phyloP scores from a whole-genome alignment of 2,113 vertebrate species.

The Eubucco bourcierii region DNA sequence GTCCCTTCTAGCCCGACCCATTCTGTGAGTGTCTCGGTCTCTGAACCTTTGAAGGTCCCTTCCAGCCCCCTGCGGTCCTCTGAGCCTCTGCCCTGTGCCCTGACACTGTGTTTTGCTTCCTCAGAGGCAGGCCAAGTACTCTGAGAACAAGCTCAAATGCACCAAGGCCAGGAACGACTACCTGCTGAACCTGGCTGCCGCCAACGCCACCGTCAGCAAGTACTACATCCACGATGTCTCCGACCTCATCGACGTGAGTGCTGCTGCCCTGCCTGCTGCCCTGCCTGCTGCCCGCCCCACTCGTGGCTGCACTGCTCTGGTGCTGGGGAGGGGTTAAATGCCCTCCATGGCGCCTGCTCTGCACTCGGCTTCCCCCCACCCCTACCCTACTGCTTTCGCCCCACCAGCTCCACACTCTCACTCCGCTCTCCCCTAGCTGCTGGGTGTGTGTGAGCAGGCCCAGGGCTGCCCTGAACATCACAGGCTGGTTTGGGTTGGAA shows the following conservation, averaged over 20 bases:
- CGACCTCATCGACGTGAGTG: constrained; percentile 95
- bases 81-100: background rate
- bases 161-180: constrained; percentile 97
- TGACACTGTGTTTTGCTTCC: constrained; percentile 16
- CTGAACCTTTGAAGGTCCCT: too few relatives aligned
- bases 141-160: constrained; percentile 98
- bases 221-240: constrained; percentile 99
- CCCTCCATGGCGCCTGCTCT: background rate
- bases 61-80: too few relatives aligned
- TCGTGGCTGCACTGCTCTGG: background rate
- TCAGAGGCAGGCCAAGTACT: constrained; percentile 98
- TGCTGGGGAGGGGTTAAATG: background rate
- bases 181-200: constrained; percentile 92
- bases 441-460: background rate
- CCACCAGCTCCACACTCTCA: background rate
- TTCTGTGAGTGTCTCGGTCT: too few relatives aligned
- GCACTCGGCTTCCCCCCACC: too few relatives aligned
- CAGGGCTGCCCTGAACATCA: background rate
- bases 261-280: background rate
- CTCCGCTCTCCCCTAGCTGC: background rate
- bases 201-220: constrained; percentile 94
- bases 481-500: background rate
- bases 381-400: background rate
- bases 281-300: too few relatives aligned
- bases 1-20: too few relatives aligned